Base-by-base conservation (phyloP, 2,888 invertebrate genomes). In the Chloroclysta siterata region DNA sequence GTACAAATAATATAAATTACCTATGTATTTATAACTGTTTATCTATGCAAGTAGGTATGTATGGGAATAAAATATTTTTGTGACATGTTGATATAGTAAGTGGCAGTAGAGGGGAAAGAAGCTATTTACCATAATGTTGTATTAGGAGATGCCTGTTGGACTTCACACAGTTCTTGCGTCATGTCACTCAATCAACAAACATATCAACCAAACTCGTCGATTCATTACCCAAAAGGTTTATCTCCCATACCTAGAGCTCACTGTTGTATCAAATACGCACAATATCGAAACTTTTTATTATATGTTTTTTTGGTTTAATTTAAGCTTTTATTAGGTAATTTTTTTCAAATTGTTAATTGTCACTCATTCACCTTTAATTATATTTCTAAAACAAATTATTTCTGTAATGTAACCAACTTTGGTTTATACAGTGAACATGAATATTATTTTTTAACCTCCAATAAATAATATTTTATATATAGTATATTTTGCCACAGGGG, bases 81-180 rank as follows among this genome's bases (percentile, higher is more conserved):
- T 90, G 92, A 90, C 90, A 89, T 89, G 90, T 22, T 22, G 22
- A 22, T 90, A 83, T 78, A 80, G 78, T 79, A 81, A 77, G 79
- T 71, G 78, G 77, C 76, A 71, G 79, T 84, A 81, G 80, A 80
- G 74, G 79, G 80, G 78, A 79, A 73, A 76, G 77, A 78, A 79
- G 80, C 80, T 87, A 87, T 90, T 86, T 88, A 87, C 82, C 79
- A 77, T 85, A 88, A 56, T 76, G 65, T 79, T 80, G 79, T 82
- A 82, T 84, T 77, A 79, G 78, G 72, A 75, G 74, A 79, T 73
- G 78, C 78, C 81, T 78, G 65, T 69, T 63, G 83, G 87, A 83
- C 87, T 90, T 90, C 86, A 89, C 85, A 89, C 86, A 85, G 74
- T 86, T 85, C 75, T 85, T 84, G 87, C 88, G 85, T 88, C 89